Conservation (phyloP, 1,140 invertebrate genomes). For the Phymastichus coffea region DNA sequence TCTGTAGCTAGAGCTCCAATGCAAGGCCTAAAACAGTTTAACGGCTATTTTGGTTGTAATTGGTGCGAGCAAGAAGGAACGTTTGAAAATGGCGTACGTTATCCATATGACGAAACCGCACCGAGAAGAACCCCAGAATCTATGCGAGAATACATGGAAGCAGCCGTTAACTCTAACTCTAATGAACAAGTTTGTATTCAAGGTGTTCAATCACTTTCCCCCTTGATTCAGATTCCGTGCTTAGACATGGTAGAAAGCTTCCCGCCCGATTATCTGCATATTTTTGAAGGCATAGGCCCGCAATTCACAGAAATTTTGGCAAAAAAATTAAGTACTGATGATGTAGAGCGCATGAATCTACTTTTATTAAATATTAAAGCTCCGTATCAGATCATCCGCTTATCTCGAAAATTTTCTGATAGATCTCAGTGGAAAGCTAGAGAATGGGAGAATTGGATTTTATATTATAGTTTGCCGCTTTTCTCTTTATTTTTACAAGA, state of each 20-base stretch:
- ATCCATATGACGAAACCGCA: background rate
- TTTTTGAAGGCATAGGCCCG: conserved; percentile 22
- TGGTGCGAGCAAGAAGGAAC: background rate
- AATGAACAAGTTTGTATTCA: background rate
- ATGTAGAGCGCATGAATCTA: no score
- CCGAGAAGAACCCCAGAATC: no score
- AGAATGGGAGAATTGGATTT: conserved; percentile 3
- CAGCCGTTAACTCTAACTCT: conserved; percentile 6
- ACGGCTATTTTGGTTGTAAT: conserved; percentile 18
- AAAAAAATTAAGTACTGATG: no score
- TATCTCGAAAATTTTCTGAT: background rate
- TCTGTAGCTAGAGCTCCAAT: conserved; percentile 17
- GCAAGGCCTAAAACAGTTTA: conserved; percentile 23
- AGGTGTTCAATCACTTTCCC: no score
- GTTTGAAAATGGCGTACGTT: background rate
- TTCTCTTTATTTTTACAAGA: no score
- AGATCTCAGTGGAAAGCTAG: background rate
- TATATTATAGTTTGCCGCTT: conserved; percentile 15
- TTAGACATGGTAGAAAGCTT: no score
- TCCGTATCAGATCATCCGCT: background rate
- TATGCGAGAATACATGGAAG: background rate
- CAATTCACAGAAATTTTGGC: no score
- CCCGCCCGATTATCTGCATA: conserved; percentile 23
- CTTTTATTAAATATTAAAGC: conserved; percentile 12
- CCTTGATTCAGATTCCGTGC: no score